Base-by-base conservation (phyloP, 2,888 invertebrate genomes). In the Diadegma fenestrale region DNA sequence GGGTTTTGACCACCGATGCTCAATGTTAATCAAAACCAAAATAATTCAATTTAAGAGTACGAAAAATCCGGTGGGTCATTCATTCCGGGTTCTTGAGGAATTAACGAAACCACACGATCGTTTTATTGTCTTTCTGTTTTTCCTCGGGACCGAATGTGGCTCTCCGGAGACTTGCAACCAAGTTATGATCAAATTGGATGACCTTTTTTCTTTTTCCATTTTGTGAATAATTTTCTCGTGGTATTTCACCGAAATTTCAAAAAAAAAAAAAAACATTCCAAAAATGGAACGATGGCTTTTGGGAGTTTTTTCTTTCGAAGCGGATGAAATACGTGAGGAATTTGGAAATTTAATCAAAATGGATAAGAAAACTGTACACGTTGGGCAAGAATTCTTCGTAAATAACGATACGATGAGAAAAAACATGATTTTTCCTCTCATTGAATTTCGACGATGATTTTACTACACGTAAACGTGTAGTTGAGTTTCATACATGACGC, bases 21-120 rank as follows among this genome's bases (percentile, higher is more conserved):
- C 85, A 87, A 85, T 85, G 45, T 80, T 81, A 87, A 87, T 87
- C 85, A 87, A 85, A 85, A 87, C 77, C 85, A 83, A 85, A 83
- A 83, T 85, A 83, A 85, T 51, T 78, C 58, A n/a, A 64, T 12
- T 51, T 30, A 12, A 22, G 58, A 72, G 76, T 77, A 26, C 43
- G 76, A 6, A 41, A 58, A 64, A 19, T 58, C 41, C 45, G 37
- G 48, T 19, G 12, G n/a, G 30, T 41, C 45, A 41, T 26, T 1
- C 4, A 37, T 30, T 63, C 58, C 19, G 30, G 51, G 51, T 33
- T 19, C 12, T 68, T n/a, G 45, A 19, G 8, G 41, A 63, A 19
- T 41, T 30, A 41, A 14, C 68, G 33, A 69, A 30, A 43, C 19
- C 33, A 2, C 63, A 30, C 26, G 33, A 61, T 61, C 45, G 48